Percentiles rank a stretch among this genome's conserved stretches.
Evolutionary conservation across 2,797 vertebrate genomes (phyloP).

Genomic region (Nothura maculosa): DNA sequence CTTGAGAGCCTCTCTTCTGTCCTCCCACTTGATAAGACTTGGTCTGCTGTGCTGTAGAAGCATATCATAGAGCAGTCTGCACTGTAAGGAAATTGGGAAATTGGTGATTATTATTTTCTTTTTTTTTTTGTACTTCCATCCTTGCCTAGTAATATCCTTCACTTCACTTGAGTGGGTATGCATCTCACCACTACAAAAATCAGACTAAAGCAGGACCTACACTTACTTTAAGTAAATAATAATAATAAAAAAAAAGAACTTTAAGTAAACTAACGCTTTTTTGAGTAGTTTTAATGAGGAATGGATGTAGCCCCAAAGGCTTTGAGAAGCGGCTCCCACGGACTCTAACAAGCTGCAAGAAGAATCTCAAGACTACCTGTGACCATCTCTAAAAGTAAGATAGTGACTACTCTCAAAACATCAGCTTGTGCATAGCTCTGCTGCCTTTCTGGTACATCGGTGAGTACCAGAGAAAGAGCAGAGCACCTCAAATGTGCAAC

Average conservation of each 20-base stretch:
- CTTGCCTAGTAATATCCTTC: background rate
- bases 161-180: background rate
- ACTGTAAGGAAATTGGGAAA: background rate
- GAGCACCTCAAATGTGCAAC: rapidly evolving
- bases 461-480: background rate
- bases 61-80: background rate
- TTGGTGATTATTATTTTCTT: background rate
- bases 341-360: background rate
- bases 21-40: background rate
- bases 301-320: rapidly evolving
- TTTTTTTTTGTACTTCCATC: background rate
- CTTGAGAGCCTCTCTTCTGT: background rate
- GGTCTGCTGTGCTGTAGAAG: background rate
- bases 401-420: rapidly evolving
- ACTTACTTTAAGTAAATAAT: background rate
- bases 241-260: too few species aligned
- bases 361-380: background rate
- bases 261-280: background rate
- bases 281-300: background rate
- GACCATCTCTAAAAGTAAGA: background rate
- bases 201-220: background rate
- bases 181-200: background rate
- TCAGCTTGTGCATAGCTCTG: background rate
- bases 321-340: background rate
- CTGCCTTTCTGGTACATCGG: background rate